These are phyloP conservation scores for Microctenopoma lineatum DNA, from an alignment of 2,797 vertebrate species.

Conservation along the genomic window DNA sequence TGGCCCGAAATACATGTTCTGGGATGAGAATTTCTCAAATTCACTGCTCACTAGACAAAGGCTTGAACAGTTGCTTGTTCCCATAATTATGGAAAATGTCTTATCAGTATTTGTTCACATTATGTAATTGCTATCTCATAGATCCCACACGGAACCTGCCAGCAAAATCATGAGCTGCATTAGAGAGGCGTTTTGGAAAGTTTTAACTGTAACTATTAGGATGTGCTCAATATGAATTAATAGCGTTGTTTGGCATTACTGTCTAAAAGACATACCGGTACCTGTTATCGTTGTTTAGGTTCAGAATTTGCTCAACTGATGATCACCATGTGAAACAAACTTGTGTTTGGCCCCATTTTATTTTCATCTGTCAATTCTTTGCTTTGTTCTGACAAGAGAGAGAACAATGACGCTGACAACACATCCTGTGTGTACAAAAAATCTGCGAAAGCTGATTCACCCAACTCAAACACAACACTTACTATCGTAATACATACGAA, in stretches of 20 bases:
- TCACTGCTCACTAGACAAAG: constrained; percentile 1
- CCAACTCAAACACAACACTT: not conserved
- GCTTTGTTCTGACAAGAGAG: constrained; percentile 1
- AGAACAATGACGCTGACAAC: not conserved
- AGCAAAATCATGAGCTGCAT: not conserved
- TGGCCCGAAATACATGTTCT: constrained; percentile 2
- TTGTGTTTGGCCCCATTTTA: not conserved
- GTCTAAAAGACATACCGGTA: not conserved
- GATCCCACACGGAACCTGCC: not conserved
- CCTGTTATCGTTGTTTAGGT: not conserved
- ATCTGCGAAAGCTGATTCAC: not conserved
- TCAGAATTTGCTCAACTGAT: constrained; percentile 8
- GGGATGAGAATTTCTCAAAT: not conserved
- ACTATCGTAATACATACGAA: not conserved
- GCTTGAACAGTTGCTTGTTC: not conserved
- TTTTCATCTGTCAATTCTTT: not conserved
- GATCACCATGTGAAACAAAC: not conserved
- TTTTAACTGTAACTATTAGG: not conserved
- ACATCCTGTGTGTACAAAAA: not conserved
- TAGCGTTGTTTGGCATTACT: not conserved
- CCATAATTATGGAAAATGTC: constrained; percentile 16
- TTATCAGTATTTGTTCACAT: constrained; percentile 14
- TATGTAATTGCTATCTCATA: not conserved
- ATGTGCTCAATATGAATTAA: not conserved
- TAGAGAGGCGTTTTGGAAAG: not conserved